phyloP scores from a whole-genome alignment of 2,113 vertebrate species.

The Tragulus kanchil region DNA sequence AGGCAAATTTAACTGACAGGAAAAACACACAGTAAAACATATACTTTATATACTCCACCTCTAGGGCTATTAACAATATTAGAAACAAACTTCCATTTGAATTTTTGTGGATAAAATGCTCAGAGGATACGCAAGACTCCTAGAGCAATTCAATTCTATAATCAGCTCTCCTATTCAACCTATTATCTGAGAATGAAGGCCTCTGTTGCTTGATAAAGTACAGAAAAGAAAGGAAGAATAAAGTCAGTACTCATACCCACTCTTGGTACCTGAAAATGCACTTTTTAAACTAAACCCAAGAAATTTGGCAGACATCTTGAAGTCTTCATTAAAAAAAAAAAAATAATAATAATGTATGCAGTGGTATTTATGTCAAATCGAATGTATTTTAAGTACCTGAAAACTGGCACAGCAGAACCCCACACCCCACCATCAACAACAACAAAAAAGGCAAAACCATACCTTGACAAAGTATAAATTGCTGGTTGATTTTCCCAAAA shows the following conservation, averaged over 20 bases:
- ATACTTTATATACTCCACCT: neutral
- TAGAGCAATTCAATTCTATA: neutral
- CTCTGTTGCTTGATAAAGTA: neutral
- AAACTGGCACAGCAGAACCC: neutral
- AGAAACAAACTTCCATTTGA: conserved; percentile 24
- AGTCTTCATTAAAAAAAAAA: neutral
- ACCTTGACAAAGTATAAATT: conserved; percentile 50
- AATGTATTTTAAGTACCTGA: neutral
- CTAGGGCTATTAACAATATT: neutral
- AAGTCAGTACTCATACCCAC: neutral
- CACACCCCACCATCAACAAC: neutral
- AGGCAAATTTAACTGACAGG: conserved; percentile 10
- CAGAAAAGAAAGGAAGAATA: neutral
- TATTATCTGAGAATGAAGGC: neutral
- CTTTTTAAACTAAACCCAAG: conserved; percentile 1
- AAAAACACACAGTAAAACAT: conserved; percentile 6
- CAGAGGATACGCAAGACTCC: neutral
- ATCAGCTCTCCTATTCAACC: neutral
- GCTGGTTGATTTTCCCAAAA: conserved; percentile 15
- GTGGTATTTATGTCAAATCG: neutral
- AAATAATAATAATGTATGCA: neutral
- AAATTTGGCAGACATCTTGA: neutral
- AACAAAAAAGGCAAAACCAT: neutral
- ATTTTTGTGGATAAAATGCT: neutral
- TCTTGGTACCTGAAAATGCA: neutral